phyloP scores from a whole-genome alignment of 2,888 invertebrate genomes.

The Netelia fuscicornis region DNA sequence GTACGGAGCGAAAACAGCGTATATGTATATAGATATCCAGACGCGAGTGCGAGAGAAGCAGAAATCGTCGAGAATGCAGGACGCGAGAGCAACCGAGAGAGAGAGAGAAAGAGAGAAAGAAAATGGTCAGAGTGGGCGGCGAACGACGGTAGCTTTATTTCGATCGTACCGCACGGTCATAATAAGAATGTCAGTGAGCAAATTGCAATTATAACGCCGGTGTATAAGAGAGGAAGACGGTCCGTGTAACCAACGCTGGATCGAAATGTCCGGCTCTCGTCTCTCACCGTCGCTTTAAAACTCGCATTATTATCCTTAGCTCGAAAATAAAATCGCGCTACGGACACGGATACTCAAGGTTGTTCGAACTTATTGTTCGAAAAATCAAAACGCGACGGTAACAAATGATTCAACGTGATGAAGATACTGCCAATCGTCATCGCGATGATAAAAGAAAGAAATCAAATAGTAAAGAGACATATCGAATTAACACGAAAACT shows the following conservation, averaged over 20 bases:
- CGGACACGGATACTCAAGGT: neutral
- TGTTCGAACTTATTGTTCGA: too few species aligned
- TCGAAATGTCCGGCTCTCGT: constrained; percentile 59
- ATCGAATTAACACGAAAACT: too few species aligned
- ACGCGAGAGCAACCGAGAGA: constrained; percentile 57
- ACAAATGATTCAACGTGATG: neutral
- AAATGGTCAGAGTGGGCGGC: constrained; percentile 63
- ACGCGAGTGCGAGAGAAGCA: constrained; percentile 23
- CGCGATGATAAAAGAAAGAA: neutral
- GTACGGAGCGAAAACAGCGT: constrained; percentile 50
- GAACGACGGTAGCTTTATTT: constrained; percentile 71
- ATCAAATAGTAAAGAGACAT: too few species aligned
- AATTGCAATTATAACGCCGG: constrained; percentile 73
- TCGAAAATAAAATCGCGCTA: neutral
- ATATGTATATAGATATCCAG: constrained; percentile 18
- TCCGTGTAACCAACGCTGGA: neutral
- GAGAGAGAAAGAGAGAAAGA: constrained; percentile 31
- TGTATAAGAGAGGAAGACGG: constrained; percentile 55
- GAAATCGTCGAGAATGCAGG: constrained; percentile 51
- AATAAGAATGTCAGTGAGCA: constrained; percentile 74
- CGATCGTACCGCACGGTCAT: constrained; percentile 70
- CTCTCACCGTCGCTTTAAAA: constrained; percentile 28
- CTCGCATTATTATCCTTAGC: constrained; percentile 19
- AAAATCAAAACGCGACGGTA: too few species aligned
- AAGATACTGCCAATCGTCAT: neutral